Percentiles rank a stretch among this genome's conserved stretches.
Conservation (phyloP, 1,140 invertebrate genomes). For the Riptortus pedestris region DNA sequence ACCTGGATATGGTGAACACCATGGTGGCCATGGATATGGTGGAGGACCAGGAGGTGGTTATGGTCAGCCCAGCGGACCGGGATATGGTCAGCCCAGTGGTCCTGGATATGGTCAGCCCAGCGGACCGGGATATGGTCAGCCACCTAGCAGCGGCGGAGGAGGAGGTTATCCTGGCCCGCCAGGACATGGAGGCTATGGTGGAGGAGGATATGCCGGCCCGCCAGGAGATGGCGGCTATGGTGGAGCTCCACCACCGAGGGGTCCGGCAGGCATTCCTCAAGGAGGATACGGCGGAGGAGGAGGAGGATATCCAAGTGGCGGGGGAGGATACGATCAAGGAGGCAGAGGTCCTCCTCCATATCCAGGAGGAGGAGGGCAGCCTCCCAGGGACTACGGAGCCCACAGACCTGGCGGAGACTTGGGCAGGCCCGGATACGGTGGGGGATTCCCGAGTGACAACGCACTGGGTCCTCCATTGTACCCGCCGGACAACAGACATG, state of each 20-base stretch:
- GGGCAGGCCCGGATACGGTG: not conserved
- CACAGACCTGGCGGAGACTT: no score
- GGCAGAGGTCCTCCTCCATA: not conserved
- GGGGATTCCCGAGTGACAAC: not conserved
- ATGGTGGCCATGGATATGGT: not conserved
- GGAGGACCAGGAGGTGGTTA: not conserved
- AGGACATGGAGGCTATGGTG: not conserved
- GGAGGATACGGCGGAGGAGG: not conserved
- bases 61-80: not conserved
- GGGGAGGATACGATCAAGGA: not conserved
- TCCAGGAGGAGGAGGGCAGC: no score
- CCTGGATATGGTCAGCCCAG: not conserved
- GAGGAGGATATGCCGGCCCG: not conserved
- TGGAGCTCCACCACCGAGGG: slow-evolving; percentile 3
- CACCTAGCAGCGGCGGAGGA: not conserved
- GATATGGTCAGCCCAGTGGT: not conserved
- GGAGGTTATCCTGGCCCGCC: not conserved
- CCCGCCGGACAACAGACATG: slow-evolving; percentile 17
- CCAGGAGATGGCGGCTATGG: slow-evolving; percentile 1
- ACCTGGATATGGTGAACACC: not conserved
- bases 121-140: not conserved
- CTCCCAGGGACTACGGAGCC: no score
- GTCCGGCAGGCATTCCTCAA: not conserved
- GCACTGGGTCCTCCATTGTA: not conserved
- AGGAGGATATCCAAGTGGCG: not conserved